phyloP scores from a whole-genome alignment of 2,888 invertebrate species.

The Dynastes hyllus region DNA sequence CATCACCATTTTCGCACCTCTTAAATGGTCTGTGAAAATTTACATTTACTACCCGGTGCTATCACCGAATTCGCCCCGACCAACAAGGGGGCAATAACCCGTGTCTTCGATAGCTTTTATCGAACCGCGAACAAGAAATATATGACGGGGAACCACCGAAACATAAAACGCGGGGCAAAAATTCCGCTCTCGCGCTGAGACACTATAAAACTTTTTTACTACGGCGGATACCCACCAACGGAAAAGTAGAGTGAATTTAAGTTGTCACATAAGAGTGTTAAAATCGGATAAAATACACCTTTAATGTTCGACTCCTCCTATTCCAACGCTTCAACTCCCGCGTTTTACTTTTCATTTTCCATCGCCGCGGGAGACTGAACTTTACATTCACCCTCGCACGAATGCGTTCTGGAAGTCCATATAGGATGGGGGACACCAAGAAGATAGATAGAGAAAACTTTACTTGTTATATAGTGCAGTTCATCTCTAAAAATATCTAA shows the following conservation, averaged over 20 bases:
- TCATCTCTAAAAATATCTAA: too few species aligned
- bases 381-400: conserved; percentile 34
- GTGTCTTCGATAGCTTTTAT: conserved; percentile 26
- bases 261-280: conserved; percentile 55
- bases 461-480: too few species aligned
- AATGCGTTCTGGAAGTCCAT: not conserved
- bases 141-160: conserved; percentile 22
- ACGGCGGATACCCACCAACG: conserved; percentile 31
- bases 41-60: conserved; percentile 19
- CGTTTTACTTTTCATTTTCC: conserved; percentile 40
- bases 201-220: conserved; percentile 52
- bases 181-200: conserved; percentile 31
- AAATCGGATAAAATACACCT: conserved; percentile 51
- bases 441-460: not conserved
- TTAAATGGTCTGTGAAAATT: conserved; percentile 35
- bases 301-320: conserved; percentile 34
- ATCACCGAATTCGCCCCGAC: conserved; percentile 11
- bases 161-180: conserved; percentile 28
- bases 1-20: conserved; percentile 28
- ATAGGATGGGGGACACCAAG: not conserved
- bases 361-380: conserved; percentile 36
- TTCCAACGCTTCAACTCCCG: not conserved
- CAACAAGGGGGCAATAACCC: conserved; percentile 24
- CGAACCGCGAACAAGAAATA: conserved; percentile 30
- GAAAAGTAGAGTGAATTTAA: conserved; percentile 53